phyloP scores from a whole-genome alignment of 2,113 vertebrate species.

The Delphinus delphis region DNA sequence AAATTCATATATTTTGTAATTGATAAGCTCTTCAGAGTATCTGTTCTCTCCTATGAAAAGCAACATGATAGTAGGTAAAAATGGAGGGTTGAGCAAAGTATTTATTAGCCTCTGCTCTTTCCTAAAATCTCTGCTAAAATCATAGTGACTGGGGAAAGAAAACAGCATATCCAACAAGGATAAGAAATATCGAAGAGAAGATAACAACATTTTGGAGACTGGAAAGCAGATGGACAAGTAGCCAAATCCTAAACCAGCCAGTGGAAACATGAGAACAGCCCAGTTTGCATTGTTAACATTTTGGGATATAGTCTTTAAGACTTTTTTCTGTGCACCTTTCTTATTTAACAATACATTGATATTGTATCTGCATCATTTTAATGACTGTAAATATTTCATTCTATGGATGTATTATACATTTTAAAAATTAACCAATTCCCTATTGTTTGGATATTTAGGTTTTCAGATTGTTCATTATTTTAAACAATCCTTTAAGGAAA shows the following conservation, averaged over 20 bases:
- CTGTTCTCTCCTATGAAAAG: slow-evolving; percentile 13
- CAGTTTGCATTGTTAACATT: neutral
- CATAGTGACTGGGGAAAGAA: neutral
- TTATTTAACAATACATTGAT: neutral
- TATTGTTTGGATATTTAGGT: neutral
- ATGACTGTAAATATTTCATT: neutral
- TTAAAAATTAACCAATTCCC: neutral
- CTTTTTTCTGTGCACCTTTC: neutral
- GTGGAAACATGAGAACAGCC: neutral
- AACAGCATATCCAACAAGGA: neutral
- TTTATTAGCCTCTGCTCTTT: neutral
- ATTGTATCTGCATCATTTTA: neutral
- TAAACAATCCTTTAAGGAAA: slow-evolving; percentile 28
- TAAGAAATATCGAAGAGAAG: neutral
- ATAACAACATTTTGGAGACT: neutral
- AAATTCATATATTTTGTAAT: neutral
- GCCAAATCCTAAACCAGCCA: neutral
- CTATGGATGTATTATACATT: neutral
- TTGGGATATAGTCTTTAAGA: neutral
- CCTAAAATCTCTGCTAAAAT: neutral
- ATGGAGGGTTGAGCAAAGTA: neutral
- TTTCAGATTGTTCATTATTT: slow-evolving; percentile 50
- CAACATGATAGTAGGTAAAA: neutral
- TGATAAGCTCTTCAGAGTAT: slow-evolving; percentile 22
- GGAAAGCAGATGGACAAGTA: neutral